Percentiles rank a stretch among this genome's conserved stretches.
Evolutionary conservation across 2,797 vertebrate species (phyloP).

Genomic region (Myotis vivesi): DNA sequence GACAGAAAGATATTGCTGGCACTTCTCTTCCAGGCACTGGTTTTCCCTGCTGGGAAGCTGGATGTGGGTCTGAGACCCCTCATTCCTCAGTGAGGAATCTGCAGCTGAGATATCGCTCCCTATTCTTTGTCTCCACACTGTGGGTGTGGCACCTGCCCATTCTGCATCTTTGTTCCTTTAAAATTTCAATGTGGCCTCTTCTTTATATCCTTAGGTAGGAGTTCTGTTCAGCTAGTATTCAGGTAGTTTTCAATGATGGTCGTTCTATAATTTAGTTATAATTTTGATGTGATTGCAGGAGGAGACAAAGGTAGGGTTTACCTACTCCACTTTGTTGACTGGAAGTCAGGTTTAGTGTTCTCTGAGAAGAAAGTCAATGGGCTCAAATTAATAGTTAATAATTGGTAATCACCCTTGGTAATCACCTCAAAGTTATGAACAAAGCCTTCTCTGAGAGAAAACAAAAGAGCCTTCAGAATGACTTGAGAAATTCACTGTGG

Average conservation of each 20-base stretch:
- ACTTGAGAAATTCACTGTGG: neutral
- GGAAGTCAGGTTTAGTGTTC: neutral
- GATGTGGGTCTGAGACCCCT: neutral
- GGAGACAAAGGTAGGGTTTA: neutral
- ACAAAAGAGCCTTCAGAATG: neutral
- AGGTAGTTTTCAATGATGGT: neutral
- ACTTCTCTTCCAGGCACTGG: too few relatives aligned
- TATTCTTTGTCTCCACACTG: neutral
- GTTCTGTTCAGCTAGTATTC: neutral
- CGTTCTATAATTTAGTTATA: neutral
- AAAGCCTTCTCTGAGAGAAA: neutral
- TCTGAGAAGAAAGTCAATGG: neutral
- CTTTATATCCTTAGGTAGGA: neutral
- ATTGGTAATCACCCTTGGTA: neutral
- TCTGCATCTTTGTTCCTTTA: neutral
- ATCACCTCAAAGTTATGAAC: neutral
- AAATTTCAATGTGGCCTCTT: neutral
- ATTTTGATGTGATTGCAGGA: neutral
- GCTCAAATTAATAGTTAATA: neutral
- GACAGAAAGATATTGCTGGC: neutral
- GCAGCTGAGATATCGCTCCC: neutral
- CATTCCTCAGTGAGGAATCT: neutral
- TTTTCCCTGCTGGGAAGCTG: neutral
- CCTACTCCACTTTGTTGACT: too few relatives aligned
- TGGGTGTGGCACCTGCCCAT: neutral